A percentile compares a stretch with the other conserved stretches of the same genome.
Conservation (phyloP, 2,113 vertebrate species). For the Tragelaphus buxtoni region DNA sequence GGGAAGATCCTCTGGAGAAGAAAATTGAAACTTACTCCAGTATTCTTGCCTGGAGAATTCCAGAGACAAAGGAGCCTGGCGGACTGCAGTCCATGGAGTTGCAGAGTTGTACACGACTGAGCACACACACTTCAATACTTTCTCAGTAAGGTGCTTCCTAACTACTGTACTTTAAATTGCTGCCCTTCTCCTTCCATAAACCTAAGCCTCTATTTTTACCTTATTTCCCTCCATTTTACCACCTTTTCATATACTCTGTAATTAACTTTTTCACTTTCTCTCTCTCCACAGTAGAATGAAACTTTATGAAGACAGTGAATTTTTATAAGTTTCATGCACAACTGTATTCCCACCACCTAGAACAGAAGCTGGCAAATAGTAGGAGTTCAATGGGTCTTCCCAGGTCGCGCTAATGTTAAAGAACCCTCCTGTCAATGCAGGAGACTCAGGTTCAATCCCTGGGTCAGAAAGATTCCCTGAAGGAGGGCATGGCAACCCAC, state of each 20-base stretch:
- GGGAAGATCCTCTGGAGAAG: background rate
- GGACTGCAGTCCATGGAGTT: background rate
- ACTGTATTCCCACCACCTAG: background rate
- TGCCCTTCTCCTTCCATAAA: background rate
- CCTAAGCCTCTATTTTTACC: background rate
- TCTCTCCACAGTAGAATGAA: background rate
- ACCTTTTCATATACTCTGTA: background rate
- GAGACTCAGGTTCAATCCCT: background rate
- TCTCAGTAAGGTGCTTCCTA: background rate
- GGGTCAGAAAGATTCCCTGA: background rate
- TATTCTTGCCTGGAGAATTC: background rate
- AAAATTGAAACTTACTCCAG: background rate
- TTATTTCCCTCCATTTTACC: background rate
- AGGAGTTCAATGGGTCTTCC: background rate
- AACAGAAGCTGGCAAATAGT: background rate
- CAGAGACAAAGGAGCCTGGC: background rate
- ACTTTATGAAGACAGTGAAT: background rate
- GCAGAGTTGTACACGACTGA: background rate
- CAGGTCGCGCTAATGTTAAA: background rate
- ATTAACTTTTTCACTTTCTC: background rate
- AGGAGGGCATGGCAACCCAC: background rate
- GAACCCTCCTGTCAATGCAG: background rate
- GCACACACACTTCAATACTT: background rate
- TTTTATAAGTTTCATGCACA: constrained; percentile 10
- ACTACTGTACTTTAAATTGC: background rate